Percentiles rank a stretch among this genome's conserved stretches.
These are phyloP conservation scores for Matsumyia berberina DNA, from an alignment of 2,888 invertebrate genomes.

Conservation along the genomic window DNA sequence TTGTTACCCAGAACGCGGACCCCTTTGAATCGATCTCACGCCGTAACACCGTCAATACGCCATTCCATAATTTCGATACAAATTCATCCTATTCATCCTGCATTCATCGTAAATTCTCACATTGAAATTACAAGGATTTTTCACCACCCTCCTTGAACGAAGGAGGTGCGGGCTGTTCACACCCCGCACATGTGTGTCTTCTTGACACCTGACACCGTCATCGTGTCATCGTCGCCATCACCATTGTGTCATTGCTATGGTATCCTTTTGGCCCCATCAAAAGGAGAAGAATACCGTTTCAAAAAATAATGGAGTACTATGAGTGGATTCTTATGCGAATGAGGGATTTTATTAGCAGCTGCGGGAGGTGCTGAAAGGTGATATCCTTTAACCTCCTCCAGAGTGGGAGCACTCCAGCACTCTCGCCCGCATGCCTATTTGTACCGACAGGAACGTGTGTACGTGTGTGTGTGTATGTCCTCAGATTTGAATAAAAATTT, in stretches of 20 bases:
- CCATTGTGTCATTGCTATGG: conserved; percentile 54
- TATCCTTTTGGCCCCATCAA: conserved; percentile 58
- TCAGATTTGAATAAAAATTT: conserved; percentile 75
- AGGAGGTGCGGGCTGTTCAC: not conserved
- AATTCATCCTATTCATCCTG: conserved; percentile 66
- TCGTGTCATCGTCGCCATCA: conserved; percentile 58
- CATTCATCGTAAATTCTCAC: conserved; percentile 70
- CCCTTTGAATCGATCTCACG: conserved; percentile 1
- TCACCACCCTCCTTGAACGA: conserved; percentile 52
- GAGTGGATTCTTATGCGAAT: conserved; percentile 73
- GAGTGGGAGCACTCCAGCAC: conserved; percentile 12
- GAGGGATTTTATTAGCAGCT: conserved; percentile 71
- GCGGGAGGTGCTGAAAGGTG: conserved; percentile 52
- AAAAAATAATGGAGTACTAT: conserved; percentile 73
- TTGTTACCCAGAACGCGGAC: conserved; percentile 28
- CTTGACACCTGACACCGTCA: conserved; percentile 70
- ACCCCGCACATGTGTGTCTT: conserved; percentile 28
- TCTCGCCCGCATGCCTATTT: conserved; percentile 52
- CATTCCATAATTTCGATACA: conserved; percentile 70
- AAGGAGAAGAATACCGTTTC: conserved; percentile 39
- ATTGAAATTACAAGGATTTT: conserved; percentile 65
- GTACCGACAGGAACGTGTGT: conserved; percentile 66
- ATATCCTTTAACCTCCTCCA: conserved; percentile 56
- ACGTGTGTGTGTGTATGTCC: conserved; percentile 56
- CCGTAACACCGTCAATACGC: not conserved